Percentiles rank a stretch among this genome's conserved stretches.
These are phyloP conservation scores for Charadrius vociferus DNA, from an alignment of 2,113 vertebrate genomes.

Conservation along the genomic window DNA sequence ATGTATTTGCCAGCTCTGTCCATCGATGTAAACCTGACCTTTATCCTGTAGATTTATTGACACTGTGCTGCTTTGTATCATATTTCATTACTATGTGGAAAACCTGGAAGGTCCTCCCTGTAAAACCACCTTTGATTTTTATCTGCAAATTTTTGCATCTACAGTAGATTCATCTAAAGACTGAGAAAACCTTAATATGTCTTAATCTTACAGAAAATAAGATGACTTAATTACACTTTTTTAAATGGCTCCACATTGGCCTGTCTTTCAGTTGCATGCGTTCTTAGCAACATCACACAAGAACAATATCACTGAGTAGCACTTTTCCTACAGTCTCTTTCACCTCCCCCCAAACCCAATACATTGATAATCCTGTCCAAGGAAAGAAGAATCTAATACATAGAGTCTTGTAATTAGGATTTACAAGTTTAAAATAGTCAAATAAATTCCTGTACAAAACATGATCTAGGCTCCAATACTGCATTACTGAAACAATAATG, in stretches of 20 bases:
- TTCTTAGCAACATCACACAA: neutral
- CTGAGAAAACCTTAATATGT: neutral
- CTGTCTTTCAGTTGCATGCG: neutral
- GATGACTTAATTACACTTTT: neutral
- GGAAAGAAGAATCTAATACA: neutral
- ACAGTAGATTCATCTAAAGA: neutral
- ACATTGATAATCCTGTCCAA: neutral
- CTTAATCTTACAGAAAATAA: neutral
- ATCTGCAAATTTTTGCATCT: neutral
- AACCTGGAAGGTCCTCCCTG: conserved; percentile 49
- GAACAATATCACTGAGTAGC: neutral
- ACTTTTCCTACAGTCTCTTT: neutral
- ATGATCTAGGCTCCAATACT: neutral
- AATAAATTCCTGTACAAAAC: neutral
- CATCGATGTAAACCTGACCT: conserved; percentile 80
- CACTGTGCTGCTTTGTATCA: conserved; percentile 72
- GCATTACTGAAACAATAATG: neutral
- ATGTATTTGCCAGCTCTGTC: conserved; percentile 75
- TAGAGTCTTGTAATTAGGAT: neutral
- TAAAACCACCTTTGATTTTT: conserved; percentile 52
- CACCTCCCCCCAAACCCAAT: neutral
- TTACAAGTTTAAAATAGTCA: neutral
- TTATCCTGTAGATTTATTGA: conserved; percentile 80
- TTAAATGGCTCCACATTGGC: neutral
- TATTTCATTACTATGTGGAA: conserved; percentile 72